Percentiles rank a stretch among this genome's conserved stretches.
These are phyloP conservation scores for Atherinosoma microstoma DNA, from an alignment of 2,797 vertebrate species.

Conservation along the genomic window DNA sequence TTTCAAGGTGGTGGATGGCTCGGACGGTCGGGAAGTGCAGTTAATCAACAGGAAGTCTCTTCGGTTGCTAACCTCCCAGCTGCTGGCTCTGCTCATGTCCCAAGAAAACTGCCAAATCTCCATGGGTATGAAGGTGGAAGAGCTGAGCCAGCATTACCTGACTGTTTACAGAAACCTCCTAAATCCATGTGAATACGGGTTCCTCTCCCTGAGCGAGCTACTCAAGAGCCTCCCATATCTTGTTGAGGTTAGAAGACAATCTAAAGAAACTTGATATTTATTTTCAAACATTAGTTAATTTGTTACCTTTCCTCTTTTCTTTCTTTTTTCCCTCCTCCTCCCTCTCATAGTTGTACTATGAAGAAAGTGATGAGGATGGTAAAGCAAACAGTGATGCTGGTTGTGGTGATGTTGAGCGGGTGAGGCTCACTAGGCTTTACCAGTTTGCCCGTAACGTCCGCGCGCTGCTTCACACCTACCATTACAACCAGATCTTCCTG, in stretches of 20 bases:
- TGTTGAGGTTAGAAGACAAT: constrained; percentile 86
- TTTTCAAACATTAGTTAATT: neutral
- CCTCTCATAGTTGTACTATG: constrained; percentile 84
- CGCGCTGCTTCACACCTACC: constrained; percentile 94
- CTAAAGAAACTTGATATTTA: neutral
- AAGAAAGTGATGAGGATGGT: constrained; percentile 60
- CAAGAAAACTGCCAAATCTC: constrained; percentile 82
- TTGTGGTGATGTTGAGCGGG: constrained; percentile 79
- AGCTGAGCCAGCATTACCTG: constrained; percentile 87
- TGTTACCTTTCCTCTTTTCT: neutral
- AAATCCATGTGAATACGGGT: constrained; percentile 98
- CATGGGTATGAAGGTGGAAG: constrained; percentile 83
- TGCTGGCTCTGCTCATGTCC: constrained; percentile 94
- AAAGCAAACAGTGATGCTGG: constrained; percentile 17
- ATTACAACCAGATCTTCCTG: constrained; percentile 98
- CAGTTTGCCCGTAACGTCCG: constrained; percentile 93
- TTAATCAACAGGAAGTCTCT: constrained; percentile 96
- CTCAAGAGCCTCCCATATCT: constrained; percentile 95
- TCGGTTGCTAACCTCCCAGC: constrained; percentile 90
- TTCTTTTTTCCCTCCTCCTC: neutral
- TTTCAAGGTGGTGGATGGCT: constrained; percentile 87
- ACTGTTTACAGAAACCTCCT: constrained; percentile 80
- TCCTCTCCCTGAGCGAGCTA: constrained; percentile 93
- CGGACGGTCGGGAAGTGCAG: constrained; percentile 90
- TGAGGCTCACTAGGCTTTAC: constrained; percentile 92